Evolutionary conservation across 2,888 invertebrate species (phyloP).

Genomic region (Sepioteuthis lessoniana): DNA sequence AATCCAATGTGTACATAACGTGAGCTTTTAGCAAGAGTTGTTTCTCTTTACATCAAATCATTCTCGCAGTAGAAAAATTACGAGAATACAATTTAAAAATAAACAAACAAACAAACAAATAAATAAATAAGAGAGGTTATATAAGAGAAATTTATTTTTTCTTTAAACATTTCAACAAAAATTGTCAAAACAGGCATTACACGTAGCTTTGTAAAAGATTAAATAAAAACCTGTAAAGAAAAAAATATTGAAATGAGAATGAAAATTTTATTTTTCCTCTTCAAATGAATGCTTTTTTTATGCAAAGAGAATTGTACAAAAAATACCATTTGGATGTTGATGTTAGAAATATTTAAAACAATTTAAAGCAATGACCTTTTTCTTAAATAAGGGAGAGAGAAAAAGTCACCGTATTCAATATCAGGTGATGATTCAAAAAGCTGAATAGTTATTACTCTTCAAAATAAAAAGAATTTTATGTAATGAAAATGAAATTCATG

Average conservation of each 20-base stretch:
- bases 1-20: neutral
- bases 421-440: too few species aligned
- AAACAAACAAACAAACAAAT: too few species aligned
- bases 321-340: constrained; percentile 17
- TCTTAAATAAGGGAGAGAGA: neutral
- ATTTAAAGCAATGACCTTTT: constrained; percentile 33
- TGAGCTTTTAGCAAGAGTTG: neutral
- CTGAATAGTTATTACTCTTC: too few species aligned
- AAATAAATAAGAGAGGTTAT: neutral
- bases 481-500: too few species aligned
- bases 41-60: neutral
- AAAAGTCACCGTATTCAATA: neutral
- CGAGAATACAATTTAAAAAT: neutral
- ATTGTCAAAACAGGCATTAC: neutral
- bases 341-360: neutral
- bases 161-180: constrained; percentile 33
- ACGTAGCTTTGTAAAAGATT: neutral
- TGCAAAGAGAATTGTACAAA: constrained; percentile 25
- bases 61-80: constrained; percentile 17
- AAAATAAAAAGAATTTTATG: too few species aligned
- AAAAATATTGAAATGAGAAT: neutral
- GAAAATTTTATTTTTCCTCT: neutral
- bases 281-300: neutral
- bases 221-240: constrained; percentile 33
- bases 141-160: constrained; percentile 33